Evolutionary conservation across 1,140 invertebrate genomes (phyloP).

Genomic region (Drosophila trapezifrons): DNA sequence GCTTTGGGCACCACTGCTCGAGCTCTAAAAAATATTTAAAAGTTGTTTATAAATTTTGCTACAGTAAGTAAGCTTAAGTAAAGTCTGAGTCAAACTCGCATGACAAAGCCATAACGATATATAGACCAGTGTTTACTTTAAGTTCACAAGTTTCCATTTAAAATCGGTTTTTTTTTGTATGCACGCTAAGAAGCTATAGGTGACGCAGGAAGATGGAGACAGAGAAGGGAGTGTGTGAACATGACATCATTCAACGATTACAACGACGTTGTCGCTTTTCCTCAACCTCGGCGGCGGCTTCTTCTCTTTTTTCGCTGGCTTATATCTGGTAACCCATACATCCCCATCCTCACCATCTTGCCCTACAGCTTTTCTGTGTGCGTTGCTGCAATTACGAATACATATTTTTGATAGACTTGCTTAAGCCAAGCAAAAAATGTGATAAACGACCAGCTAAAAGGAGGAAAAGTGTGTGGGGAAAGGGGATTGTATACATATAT

Average conservation of each 20-base stretch:
- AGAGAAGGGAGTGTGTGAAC: conserved; percentile 16
- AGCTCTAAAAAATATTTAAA: too few species aligned
- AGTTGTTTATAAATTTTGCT: too few species aligned
- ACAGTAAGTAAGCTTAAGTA: too few species aligned
- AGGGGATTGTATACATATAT: conserved; percentile 16
- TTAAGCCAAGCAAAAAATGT: conserved; percentile 49
- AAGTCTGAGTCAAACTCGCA: background rate
- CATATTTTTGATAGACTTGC: conserved; percentile 61
- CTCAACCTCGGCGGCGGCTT: conserved; percentile 29
- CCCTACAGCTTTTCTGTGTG: conserved; percentile 16
- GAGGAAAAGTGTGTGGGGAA: conserved; percentile 10
- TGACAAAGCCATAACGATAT: background rate
- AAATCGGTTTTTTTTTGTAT: background rate
- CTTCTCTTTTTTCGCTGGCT: background rate
- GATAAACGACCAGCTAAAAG: conserved; percentile 54
- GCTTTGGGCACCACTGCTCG: too few species aligned
- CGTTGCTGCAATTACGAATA: conserved; percentile 63
- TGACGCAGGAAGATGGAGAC: background rate
- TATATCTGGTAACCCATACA: conserved; percentile 8
- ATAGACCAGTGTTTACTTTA: background rate
- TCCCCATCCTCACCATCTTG: background rate
- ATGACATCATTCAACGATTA: conserved; percentile 76
- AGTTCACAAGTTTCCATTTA: background rate
- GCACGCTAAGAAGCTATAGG: background rate
- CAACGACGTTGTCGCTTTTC: conserved; percentile 64